Percentiles rank a stretch among this genome's conserved stretches.
These are phyloP conservation scores for Zelostemma sp. DNA, from an alignment of 1,140 invertebrate species.

Conservation along the genomic window DNA sequence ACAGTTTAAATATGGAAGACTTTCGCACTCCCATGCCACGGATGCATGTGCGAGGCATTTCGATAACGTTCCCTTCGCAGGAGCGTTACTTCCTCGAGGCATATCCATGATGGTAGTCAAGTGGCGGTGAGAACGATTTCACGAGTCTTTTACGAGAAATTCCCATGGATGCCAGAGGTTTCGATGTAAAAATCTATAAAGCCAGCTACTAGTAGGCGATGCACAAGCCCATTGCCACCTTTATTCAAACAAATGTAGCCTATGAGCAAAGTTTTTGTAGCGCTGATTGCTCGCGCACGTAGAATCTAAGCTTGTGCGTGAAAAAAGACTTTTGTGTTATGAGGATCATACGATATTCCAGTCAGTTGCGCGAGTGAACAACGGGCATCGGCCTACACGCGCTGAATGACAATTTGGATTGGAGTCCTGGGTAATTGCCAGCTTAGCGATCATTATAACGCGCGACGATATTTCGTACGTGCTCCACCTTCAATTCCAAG, in stretches of 20 bases:
- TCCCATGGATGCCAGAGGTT: constrained; percentile 57
- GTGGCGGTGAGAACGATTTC: constrained; percentile 49
- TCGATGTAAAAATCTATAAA: constrained; percentile 60
- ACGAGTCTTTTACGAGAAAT: constrained; percentile 48
- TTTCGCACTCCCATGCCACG: constrained; percentile 40
- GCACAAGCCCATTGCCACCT: constrained; percentile 56
- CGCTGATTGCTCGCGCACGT: constrained; percentile 24
- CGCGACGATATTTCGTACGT: constrained; percentile 47
- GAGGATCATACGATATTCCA: constrained; percentile 67
- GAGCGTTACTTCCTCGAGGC: constrained; percentile 45
- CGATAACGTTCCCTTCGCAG: constrained; percentile 42
- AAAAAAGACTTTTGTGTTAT: constrained; percentile 67
- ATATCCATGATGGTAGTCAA: constrained; percentile 42
- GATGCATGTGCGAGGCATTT: constrained; percentile 44
- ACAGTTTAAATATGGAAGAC: constrained; percentile 27
- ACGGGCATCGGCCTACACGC: constrained; percentile 61
- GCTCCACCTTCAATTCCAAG: background rate
- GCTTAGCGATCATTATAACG: constrained; percentile 63
- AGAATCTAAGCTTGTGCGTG: too few species aligned
- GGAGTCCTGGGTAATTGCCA: constrained; percentile 67
- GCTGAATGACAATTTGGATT: constrained; percentile 65
- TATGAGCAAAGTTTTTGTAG: constrained; percentile 34
- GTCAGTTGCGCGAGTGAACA: constrained; percentile 65
- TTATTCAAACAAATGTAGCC: constrained; percentile 21
- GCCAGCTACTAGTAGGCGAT: constrained; percentile 58